Evolutionary conservation across 2,113 vertebrate genomes (phyloP).

Genomic region (Tringa solitaria): DNA sequence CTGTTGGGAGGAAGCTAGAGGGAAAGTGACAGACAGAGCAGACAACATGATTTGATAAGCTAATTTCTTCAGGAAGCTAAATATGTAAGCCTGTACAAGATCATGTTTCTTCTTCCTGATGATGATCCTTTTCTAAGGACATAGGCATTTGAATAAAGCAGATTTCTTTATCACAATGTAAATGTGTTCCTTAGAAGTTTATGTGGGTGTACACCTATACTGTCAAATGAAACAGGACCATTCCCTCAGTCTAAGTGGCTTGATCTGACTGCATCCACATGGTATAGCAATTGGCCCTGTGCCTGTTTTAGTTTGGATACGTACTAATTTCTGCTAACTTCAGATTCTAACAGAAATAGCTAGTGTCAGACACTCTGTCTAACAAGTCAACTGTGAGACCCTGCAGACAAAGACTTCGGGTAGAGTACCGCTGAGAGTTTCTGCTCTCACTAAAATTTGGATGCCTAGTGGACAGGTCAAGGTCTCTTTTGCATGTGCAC

Average conservation of each 20-base stretch:
- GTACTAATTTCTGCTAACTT: not conserved
- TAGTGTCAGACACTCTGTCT: not conserved
- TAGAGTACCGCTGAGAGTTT: not conserved
- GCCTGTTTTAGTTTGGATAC: not conserved
- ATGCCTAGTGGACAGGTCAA: not conserved
- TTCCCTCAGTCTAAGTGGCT: not conserved
- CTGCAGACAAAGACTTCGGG: not conserved
- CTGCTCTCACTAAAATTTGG: not conserved
- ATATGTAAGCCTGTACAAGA: not conserved
- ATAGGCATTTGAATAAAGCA: not conserved
- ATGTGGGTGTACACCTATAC: not conserved
- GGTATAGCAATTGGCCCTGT: not conserved
- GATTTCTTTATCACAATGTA: not conserved
- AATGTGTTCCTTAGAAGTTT: not conserved
- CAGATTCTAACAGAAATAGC: not conserved
- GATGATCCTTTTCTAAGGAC: not conserved
- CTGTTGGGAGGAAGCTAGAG: not conserved
- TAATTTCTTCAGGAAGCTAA: slow-evolving; percentile 24
- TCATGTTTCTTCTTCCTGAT: not conserved
- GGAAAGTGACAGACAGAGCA: not conserved
- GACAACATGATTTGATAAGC: not conserved
- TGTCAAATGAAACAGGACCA: not conserved
- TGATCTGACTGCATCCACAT: not conserved
- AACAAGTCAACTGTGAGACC: not conserved
- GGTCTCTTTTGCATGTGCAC: not conserved